Conservation (phyloP, 2,888 invertebrate genomes). For the Conistra vaccinii region DNA sequence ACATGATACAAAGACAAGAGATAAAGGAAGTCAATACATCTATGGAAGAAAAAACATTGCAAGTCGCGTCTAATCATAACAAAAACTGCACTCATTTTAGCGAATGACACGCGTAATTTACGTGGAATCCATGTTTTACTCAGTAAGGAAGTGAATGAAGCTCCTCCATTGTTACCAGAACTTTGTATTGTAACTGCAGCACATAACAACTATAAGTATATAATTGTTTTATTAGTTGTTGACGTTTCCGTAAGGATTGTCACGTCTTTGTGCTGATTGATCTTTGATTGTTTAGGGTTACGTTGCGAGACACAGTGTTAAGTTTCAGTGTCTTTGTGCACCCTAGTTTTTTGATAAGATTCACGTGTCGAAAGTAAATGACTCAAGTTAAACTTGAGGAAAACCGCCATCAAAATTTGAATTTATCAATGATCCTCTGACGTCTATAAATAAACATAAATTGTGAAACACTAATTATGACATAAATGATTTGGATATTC, state of each 20-base stretch:
- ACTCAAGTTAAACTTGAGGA: constrained; percentile 5
- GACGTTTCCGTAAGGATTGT: constrained; percentile 49
- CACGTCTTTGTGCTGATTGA: constrained; percentile 19
- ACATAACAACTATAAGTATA: constrained; percentile 29
- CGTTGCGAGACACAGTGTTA: background rate
- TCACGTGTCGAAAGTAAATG: background rate
- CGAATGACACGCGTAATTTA: constrained; percentile 45
- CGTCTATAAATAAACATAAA: background rate
- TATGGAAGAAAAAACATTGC: constrained; percentile 42
- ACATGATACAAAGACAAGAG: constrained; percentile 14
- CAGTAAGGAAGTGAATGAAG: constrained; percentile 58
- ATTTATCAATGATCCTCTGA: background rate
- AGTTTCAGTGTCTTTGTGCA: constrained; percentile 6
- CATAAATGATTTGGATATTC: constrained; percentile 7
- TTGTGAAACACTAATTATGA: background rate
- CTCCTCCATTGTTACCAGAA: constrained; percentile 55
- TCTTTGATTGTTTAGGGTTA: constrained; percentile 27
- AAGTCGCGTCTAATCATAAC: constrained; percentile 29
- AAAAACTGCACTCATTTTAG: constrained; percentile 52
- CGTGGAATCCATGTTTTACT: constrained; percentile 60
- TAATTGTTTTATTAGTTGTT: constrained; percentile 45
- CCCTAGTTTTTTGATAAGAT: background rate
- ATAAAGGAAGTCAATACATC: constrained; percentile 51
- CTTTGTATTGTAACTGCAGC: constrained; percentile 38
- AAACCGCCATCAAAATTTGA: constrained; percentile 3